Base-by-base conservation (phyloP, 1,140 invertebrate species). In the Drosophila truncata region DNA sequence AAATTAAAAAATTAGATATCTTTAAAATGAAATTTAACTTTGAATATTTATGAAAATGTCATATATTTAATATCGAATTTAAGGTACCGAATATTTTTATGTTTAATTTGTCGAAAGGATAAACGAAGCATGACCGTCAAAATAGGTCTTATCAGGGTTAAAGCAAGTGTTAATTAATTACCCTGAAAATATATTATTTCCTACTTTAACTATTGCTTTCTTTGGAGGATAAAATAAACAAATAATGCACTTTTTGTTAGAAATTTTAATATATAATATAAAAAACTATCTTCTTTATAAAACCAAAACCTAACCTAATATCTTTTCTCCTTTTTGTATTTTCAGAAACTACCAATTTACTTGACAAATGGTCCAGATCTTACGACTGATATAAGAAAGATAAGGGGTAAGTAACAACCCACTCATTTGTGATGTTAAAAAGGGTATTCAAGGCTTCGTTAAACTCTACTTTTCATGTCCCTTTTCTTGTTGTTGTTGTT, bases 401-500 rank as follows among this genome's bases (percentile, higher is more conserved):
- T 31, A 60, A 59, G 14, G 8, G 35, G 37, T 61, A 60, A 42
- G 62, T 60, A n/a, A n/a, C 3, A 35, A 9, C n/a, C n/a, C n/a
- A 29, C 3, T 2, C 14, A 20, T 23, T n/a, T 11, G 2, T 23
- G 4, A 13, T 14, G 11, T 9, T 18, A 18, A 13, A 27, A 18
- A 66, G 66, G 37, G 61, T 52, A 66, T 65, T 44, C 37, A 33
- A 14, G 14, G 16, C 35, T 37, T 27, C 44, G 27, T 50, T 13
- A 8, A 41, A 23, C 11, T 44, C 11, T 20, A 42, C 3, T 27
- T 18, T 61, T 14, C 20, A 13, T 9, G 10, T 9, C 6, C 4
- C 13, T 46, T 46, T 44, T 59, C 27, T 37, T 50, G 31, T 16
- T n/a, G n/a, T n/a, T 46, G 14, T 9, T 41, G 39, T 16, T 47